These are phyloP conservation scores for Cecropterus lyciades DNA, from an alignment of 1,140 invertebrate genomes.

Conservation along the genomic window DNA sequence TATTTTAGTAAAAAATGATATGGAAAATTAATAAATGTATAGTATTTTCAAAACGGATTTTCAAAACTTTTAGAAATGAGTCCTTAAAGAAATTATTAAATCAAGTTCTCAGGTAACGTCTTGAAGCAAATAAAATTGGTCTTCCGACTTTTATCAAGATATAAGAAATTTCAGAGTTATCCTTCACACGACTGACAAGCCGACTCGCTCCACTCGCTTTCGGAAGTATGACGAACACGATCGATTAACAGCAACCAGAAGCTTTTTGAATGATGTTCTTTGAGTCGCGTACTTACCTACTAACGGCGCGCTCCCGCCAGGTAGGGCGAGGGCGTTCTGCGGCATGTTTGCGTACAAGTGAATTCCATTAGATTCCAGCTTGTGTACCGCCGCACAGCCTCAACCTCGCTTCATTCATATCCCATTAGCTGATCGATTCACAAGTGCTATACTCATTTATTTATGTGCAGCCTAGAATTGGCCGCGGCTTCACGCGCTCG, in stretches of 20 bases:
- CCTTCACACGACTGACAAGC: slow-evolving; percentile 24
- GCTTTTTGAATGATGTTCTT: slow-evolving; percentile 45
- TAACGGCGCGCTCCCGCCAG: slow-evolving; percentile 42
- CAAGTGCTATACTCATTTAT: slow-evolving; percentile 69
- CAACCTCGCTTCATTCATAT: slow-evolving; percentile 77
- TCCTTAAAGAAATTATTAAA: not conserved
- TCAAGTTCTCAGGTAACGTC: slow-evolving; percentile 6
- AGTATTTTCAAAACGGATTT: too few relatives aligned
- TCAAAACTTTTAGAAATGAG: too few relatives aligned
- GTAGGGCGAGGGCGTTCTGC: slow-evolving; percentile 63
- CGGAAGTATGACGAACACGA: slow-evolving; percentile 32
- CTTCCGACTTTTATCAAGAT: slow-evolving; percentile 14
- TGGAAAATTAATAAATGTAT: too few relatives aligned
- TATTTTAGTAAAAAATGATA: too few relatives aligned
- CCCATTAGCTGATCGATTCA: slow-evolving; percentile 81
- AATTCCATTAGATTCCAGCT: slow-evolving; percentile 80
- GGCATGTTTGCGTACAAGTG: slow-evolving; percentile 81
- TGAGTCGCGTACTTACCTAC: slow-evolving; percentile 35
- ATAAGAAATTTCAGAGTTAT: slow-evolving; percentile 7
- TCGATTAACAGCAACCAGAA: slow-evolving; percentile 38
- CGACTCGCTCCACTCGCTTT: slow-evolving; percentile 26
- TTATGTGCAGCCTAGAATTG: slow-evolving; percentile 48
- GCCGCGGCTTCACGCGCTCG: slow-evolving; percentile 41
- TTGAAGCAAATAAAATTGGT: slow-evolving; percentile 10
- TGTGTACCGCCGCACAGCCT: slow-evolving; percentile 66